Evolutionary conservation across 2,113 vertebrate genomes (phyloP).

Genomic region (Hymenochirus boettgeri): DNA sequence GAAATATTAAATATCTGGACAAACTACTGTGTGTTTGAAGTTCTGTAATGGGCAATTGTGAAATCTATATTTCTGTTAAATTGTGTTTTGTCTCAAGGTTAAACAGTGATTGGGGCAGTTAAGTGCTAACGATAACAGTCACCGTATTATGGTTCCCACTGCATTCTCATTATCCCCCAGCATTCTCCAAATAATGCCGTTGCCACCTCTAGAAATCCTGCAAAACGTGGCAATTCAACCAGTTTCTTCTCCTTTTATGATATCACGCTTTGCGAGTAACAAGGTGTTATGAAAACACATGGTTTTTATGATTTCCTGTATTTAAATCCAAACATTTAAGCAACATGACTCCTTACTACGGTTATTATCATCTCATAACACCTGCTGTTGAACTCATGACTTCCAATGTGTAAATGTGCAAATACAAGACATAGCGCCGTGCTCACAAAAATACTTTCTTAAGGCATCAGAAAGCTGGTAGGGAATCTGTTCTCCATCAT

Average conservation of each 20-base stretch:
- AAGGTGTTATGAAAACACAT: conserved; percentile 44
- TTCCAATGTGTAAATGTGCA: conserved; percentile 44
- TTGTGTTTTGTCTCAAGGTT: conserved; percentile 20
- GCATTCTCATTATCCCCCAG: conserved; percentile 34
- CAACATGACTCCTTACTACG: conserved; percentile 41
- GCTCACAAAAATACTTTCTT: conserved; percentile 40
- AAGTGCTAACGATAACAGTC: conserved; percentile 39
- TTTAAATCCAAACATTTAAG: conserved; percentile 44
- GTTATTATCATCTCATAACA: conserved; percentile 45
- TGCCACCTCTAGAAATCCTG: conserved; percentile 36
- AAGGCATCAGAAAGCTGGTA: conserved; percentile 37
- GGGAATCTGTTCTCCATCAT: conserved; percentile 43
- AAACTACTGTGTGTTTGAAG: no score
- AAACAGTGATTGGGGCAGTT: conserved; percentile 25
- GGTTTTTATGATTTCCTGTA: conserved; percentile 42
- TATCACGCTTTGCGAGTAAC: conserved; percentile 43
- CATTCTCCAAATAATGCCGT: conserved; percentile 28
- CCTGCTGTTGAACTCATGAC: conserved; percentile 44
- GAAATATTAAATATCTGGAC: no score
- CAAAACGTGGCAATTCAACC: conserved; percentile 33
- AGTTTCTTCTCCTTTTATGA: conserved; percentile 38
- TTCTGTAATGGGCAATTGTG: no score
- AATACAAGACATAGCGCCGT: conserved; percentile 37
- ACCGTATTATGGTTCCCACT: conserved; percentile 28
- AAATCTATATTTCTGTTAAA: conserved; percentile 1